Conservation (phyloP, 1,140 invertebrate species). For the Panulirus ornatus region DNA sequence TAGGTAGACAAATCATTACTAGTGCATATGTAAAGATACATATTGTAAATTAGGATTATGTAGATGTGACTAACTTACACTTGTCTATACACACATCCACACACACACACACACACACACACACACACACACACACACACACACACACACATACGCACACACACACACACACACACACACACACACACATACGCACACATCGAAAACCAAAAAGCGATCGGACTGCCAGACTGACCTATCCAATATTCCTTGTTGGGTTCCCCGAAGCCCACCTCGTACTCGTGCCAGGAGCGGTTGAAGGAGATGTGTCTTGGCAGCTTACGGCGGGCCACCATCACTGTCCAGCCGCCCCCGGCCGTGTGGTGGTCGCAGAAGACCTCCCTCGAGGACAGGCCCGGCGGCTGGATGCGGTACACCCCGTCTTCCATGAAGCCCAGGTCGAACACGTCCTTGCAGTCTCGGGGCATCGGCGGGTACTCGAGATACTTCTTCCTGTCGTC, state of each 20-base stretch:
- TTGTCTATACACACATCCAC: background rate
- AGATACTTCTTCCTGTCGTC: constrained; percentile 70
- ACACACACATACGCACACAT: background rate
- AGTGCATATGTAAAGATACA: no score
- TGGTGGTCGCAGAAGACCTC: constrained; percentile 74
- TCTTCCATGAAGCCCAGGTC: constrained; percentile 73
- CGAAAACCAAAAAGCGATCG: no score
- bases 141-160: background rate
- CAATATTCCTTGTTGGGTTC: constrained; percentile 74
- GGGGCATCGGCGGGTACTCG: constrained; percentile 73
- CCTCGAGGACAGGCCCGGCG: constrained; percentile 61
- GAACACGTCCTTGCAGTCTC: constrained; percentile 72
- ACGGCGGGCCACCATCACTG: constrained; percentile 69
- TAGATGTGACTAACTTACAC: no score
- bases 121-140: constrained; percentile 5
- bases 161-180: background rate
- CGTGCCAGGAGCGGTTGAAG: constrained; percentile 74
- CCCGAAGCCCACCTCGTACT: constrained; percentile 74
- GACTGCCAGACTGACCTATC: constrained; percentile 73
- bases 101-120: constrained; percentile 7
- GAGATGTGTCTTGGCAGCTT: constrained; percentile 73
- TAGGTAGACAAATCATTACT: no score
- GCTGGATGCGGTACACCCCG: constrained; percentile 73
- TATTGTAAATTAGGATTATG: no score
- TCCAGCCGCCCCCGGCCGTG: constrained; percentile 74